Base-by-base conservation (phyloP, 1,140 invertebrate genomes). In the Arctopsyche grandis region DNA sequence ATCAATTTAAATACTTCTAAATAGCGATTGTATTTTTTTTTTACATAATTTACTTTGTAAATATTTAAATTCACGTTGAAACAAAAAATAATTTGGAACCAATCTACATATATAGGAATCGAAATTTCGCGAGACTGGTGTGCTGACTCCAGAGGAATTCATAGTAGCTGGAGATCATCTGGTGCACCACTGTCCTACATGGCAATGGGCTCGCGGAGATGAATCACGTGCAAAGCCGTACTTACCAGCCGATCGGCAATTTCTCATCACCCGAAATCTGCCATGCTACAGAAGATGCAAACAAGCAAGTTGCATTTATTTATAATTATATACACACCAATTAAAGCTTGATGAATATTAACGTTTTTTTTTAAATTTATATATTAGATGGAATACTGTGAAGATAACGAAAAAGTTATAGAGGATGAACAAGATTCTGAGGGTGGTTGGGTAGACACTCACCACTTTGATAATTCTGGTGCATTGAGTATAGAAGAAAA, bases 381-480 rank as follows among this genome's bases (percentile, higher is more conserved):
- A 26, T 70, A 83, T 22, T 52, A 94, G 92, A 97, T 98, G 90
- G 95, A 97, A 86, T 97, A 97, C 86, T 93, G 94, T 83, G 93
- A 94, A 80, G 94, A 96, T 52, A 92, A 96, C 85, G 96, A 97
- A 83, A 93, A 94, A 85, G 92, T 96, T 48, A 96, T 99, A 84
- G 96, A 98, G 86, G 93, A 93, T 69, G 95, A 96, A 21, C 93
- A 95, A 84, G 97, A 97, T 87, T 92, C 91, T 44, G 96, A 94
- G 84, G 96, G 96, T 77, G 98, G 98, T 43, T 99, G 99, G 99
- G 97, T 99, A 0, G 99, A 99, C 86, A 99, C 98, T 16, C 98
- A 99, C 89, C 97, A 98, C 87, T 96, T 93, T 85, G 93, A 94
- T 81, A 87, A 88, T 1, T 86, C 89, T 78, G 86, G 90, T 46